Percentiles rank a stretch among this genome's conserved stretches.
Evolutionary conservation across 2,797 vertebrate species (phyloP).

Genomic region (Heteromormyrus szaboi): DNA sequence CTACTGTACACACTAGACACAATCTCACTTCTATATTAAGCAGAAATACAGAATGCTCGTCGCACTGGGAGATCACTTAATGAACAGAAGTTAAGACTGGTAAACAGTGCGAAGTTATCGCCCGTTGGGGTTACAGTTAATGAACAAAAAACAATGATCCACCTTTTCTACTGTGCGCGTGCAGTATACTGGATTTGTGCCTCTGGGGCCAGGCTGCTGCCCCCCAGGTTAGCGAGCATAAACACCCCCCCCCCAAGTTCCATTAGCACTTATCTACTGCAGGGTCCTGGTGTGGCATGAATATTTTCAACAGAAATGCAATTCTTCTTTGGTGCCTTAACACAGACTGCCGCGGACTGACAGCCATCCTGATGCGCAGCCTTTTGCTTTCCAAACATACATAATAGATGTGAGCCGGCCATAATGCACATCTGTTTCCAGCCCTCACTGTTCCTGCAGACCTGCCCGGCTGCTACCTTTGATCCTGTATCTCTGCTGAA

Average conservation of each 20-base stretch:
- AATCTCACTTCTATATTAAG: background rate
- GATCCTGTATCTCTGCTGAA: background rate
- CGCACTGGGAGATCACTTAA: background rate
- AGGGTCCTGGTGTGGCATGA: background rate
- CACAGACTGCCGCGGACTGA: background rate
- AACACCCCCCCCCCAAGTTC: background rate
- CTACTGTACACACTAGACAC: background rate
- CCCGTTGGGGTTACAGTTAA: background rate
- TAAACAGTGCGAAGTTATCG: background rate
- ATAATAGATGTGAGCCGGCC: background rate
- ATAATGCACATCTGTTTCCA: background rate
- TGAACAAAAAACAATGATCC: background rate
- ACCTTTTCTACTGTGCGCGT: background rate
- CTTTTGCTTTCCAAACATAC: background rate
- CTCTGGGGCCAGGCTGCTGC: background rate
- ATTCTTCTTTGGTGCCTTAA: constrained; percentile 23
- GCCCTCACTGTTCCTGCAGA: background rate
- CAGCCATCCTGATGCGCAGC: background rate
- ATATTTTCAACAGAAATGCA: constrained; percentile 28
- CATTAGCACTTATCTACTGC: background rate
- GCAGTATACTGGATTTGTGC: background rate
- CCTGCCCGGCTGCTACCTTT: background rate
- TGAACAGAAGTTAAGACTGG: background rate
- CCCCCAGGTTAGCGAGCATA: background rate
- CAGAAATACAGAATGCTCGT: background rate